Evolutionary conservation across 2,797 vertebrate species (phyloP), one percentile per base, ranked within the genome.

Genomic region (Chaunax sp.): DNA sequence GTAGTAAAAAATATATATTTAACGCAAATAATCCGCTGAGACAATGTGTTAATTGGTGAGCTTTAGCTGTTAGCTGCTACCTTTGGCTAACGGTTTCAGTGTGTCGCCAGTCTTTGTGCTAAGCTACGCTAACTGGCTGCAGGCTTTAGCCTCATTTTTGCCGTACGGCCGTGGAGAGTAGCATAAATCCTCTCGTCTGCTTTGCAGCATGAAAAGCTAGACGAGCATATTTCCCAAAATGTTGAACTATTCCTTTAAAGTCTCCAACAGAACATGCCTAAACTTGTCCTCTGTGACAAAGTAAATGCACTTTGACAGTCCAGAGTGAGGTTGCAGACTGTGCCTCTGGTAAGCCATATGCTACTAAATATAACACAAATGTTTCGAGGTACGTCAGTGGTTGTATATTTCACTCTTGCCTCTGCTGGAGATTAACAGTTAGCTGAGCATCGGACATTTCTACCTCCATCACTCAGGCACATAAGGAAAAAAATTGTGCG

Each of bases 401-500:
- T 69, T 47, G 30, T 66, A 15, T 57, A 61, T 69, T 70, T 69
- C 16, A 69, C 70, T 78, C 57, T 79, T 75, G 52, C 62, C 80
- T 72, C 15, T 79, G 88, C 84, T 84, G 86, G 83, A 78, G 75
- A 44, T 68, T 14, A 66, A 66, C 69, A 54, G 66, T 65, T 53
- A 52, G 41, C 82, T 76, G 77, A 65, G 81, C 59, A 74, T 57
- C 38, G 59, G 82, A 82, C 76, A 63, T 77, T 85, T 91, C 90
- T 91, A 92, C 91, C 91, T 92, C 92, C 83, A 86, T 88, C 81
- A 77, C 90, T 89, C 82, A 86, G 88, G 85, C 89, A 77, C 76
- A 71, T 61, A 56, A 57, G 3, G 44, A 65, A 62, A 35, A 60
- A 50, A 53, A 56, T 61, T 57, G 43, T 4, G 63, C 44, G 70